Evolutionary conservation across 2,888 invertebrate species (phyloP), one percentile per base, ranked within the genome.

Genomic region (Iphiclides podalirius): DNA sequence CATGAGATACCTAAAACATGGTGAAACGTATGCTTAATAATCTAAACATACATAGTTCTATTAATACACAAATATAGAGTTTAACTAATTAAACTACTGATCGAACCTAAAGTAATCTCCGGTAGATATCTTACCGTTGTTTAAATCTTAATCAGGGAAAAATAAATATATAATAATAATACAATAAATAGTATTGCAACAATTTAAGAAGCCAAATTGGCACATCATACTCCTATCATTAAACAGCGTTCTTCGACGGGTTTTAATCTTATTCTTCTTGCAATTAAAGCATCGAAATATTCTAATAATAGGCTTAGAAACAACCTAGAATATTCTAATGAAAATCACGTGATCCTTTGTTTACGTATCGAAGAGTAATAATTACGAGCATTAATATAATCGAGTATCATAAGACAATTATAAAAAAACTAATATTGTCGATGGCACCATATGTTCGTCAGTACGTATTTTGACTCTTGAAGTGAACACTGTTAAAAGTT

Each of bases 341-440:
- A 26, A 39, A 34, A 42, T 38, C 40, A 34, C 26, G 7, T 39
- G 17, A 26, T 28, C 14, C 33, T 17, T 20, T 3, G 4, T 45
- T 13, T 31, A 11, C 12, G 17, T 16, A 49, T 31, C 31, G 33
- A 38, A 31, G 16, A 42, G 9, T 17, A 33, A 48, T 20, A 38
- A 1, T 12, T 17, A 31, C 7, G 43, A 39, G 38, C 23, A 14
- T 28, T 43, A 38, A 31, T 33, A 49, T 43, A 43, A 16, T 23
- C 17, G 28, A 39, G 20, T 42, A 35, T 44, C 15, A 23, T 47
- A 40, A 15, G 34, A 14, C 41, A 35, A 34, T 36, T 33, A 36
- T 13, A 73, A 73, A 72, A 70, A 60, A 82, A 78, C 65, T 77
- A 77, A 80, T 82, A 82, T 82, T 83, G 83, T 82, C 82, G 77